These are phyloP conservation scores for Cassiopea xamachana DNA, from an alignment of 30 jellyfish, hydroid and myxozoan genomes.

Conservation along the genomic window DNA sequence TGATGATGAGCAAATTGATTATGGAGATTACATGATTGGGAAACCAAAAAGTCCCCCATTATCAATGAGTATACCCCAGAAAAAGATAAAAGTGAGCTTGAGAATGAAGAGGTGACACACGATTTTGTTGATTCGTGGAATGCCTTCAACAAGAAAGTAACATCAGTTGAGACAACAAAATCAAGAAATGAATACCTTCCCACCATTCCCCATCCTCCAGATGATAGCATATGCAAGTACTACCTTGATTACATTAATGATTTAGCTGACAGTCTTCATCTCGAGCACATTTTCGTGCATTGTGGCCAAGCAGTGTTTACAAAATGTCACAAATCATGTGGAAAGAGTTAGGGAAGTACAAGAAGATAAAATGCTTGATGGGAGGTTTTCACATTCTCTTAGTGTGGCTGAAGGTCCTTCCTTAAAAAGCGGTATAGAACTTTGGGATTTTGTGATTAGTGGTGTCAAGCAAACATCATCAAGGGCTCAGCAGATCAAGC, in stretches of 20 bases:
- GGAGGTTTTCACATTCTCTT: conserved; percentile 63
- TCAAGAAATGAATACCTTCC: conserved; percentile 68
- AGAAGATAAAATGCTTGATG: conserved; percentile 48
- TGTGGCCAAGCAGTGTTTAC: conserved; percentile 55
- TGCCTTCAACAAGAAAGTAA: conserved; percentile 62
- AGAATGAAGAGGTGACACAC: conserved; percentile 41
- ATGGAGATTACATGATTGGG: conserved; percentile 55
- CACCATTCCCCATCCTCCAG: conserved; percentile 71
- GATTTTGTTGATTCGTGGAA: conserved; percentile 58
- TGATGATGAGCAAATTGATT: conserved; percentile 61
- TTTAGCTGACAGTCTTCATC: conserved; percentile 64
- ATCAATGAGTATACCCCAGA: conserved; percentile 33
- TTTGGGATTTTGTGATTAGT: conserved; percentile 48
- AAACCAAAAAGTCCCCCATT: conserved; percentile 58
- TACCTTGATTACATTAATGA: conserved; percentile 69
- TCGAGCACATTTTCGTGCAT: conserved; percentile 65
- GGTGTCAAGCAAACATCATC: conserved; percentile 49
- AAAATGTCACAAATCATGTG: conserved; percentile 53
- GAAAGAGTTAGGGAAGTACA: conserved; percentile 52
- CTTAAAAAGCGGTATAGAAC: conserved; percentile 27
- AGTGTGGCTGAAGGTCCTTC: conserved; percentile 61
- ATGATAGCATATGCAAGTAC: conserved; percentile 55
- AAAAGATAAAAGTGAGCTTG: conserved; percentile 64
- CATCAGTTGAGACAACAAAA: conserved; percentile 67
- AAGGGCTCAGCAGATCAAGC: conserved; percentile 75